Conservation (phyloP, 2,797 vertebrate species). For the Triplophysa bombifrons region DNA sequence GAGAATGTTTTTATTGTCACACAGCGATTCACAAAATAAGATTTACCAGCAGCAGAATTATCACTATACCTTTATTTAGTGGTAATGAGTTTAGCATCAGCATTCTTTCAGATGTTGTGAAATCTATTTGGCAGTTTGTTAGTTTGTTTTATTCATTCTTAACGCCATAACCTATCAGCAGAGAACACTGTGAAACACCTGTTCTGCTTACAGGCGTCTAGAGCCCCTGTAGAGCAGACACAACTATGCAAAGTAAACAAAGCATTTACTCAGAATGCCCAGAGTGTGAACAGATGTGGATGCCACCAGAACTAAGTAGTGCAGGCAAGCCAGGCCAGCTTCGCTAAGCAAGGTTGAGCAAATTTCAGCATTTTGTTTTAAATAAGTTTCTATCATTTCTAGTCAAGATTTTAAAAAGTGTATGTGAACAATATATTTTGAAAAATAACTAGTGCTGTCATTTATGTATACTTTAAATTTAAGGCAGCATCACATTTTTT, state of each 20-base stretch:
- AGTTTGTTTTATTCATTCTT: no score
- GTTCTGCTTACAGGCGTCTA: conserved; percentile 45
- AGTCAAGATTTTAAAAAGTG: no score
- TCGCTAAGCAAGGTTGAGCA: background rate
- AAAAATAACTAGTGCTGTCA: no score
- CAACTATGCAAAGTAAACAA: conserved; percentile 46
- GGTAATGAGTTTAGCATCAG: conserved; percentile 63
- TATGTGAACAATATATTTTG: no score
- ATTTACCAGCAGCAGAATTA: conserved; percentile 57
- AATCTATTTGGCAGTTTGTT: conserved; percentile 22
- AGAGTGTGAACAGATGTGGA: conserved; percentile 45
- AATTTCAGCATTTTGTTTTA: no score
- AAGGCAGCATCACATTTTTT: no score
- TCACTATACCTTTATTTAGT: conserved; percentile 65
- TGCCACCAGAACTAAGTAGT: conserved; percentile 9
- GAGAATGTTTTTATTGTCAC: background rate
- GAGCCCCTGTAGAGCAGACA: conserved; percentile 29
- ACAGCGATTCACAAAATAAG: background rate
- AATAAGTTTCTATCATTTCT: no score
- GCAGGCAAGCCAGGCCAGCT: background rate
- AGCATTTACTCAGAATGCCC: conserved; percentile 27
- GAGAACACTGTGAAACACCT: conserved; percentile 48
- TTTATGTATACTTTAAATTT: no score
- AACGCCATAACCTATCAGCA: background rate
- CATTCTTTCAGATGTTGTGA: conserved; percentile 19